Evolutionary conservation across 2,797 vertebrate genomes (phyloP).

Genomic region (Epinephelus malabaricus): DNA sequence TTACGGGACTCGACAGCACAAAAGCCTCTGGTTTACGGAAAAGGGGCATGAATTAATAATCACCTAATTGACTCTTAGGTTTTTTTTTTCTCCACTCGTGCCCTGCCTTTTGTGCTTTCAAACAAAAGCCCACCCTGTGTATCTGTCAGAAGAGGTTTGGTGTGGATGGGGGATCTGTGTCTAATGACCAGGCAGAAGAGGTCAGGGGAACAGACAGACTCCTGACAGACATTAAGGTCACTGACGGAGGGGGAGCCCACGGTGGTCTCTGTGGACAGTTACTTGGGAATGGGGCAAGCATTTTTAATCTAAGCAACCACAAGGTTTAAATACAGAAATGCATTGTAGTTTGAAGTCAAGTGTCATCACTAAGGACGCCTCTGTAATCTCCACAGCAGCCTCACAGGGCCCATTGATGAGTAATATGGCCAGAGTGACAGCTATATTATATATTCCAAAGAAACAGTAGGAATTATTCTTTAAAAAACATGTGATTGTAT

Average conservation of each 20-base stretch:
- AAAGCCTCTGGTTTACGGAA: conserved; percentile 97
- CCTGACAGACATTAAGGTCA: conserved; percentile 61
- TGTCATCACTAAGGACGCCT: neutral
- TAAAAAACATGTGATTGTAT: neutral
- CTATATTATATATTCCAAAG: neutral
- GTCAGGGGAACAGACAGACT: conserved; percentile 51
- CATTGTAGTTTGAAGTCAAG: conserved; percentile 5
- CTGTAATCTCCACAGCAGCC: conserved; percentile 9
- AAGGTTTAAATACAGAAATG: conserved; percentile 17
- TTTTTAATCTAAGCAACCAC: conserved; percentile 27
- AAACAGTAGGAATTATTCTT: neutral
- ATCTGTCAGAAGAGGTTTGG: conserved; percentile 88
- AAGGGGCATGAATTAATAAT: conserved; percentile 99
- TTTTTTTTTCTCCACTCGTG: conserved; percentile 61
- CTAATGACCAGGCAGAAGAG: conserved; percentile 70
- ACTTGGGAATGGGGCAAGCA: conserved; percentile 7
- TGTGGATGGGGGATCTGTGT: conserved; percentile 60
- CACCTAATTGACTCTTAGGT: conserved; percentile 93
- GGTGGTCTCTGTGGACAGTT: conserved; percentile 18
- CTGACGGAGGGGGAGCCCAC: neutral
- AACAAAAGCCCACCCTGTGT: conserved; percentile 89
- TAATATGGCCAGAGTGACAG: neutral
- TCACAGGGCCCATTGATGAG: neutral
- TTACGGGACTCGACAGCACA: conserved; percentile 94
- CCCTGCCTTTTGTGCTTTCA: conserved; percentile 84